Evolutionary conservation across 2,797 vertebrate species (phyloP), one percentile per base, ranked within the genome.

Genomic region (Nasua narica): DNA sequence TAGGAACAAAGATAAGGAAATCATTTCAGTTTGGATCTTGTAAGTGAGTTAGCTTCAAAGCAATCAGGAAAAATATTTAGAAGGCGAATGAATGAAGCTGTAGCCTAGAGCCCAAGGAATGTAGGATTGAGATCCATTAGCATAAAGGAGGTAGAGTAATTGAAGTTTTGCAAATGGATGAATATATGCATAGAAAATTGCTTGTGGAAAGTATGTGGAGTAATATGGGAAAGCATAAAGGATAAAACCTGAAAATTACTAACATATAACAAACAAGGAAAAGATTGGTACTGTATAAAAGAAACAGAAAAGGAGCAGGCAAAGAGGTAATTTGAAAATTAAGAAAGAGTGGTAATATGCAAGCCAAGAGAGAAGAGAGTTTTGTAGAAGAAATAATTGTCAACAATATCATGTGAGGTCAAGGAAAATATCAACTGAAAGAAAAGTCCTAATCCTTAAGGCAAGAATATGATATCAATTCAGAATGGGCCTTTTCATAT

Each of bases 371-470:
- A 92, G 76, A 21, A 70, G 32, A 81, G 32, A 81, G 16, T 74
- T 95, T 88, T 58, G 37, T 82, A 32, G 5, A 77, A 86, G 37
- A 3, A 78, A 37, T 91, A 85, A 90, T 91, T 92, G 46, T 67
- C 74, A 94, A 56, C 32, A 69, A 32, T 56, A 32, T 40, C 56
- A 65, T 62, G 16, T 62, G n/a, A 93, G n/a, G 46, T 84, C 40
- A 84, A 78, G 29, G 16, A 93, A 94, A 91, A 74, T 86, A 83
- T 67, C 87, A 91, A 83, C 13, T 93, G 74, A 97, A 97, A 97
- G 86, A 97, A 98, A 97, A 96, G 97, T 98, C 97, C 97, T 98
- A 98, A 92, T 97, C 96, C 97, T 98, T 48, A 97, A 97, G 97
- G 96, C 92, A 96, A 86, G 95, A 96, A 91, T 97, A 90, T 98